These are phyloP conservation scores for Macrotis lagotis DNA, from an alignment of 2,113 vertebrate genomes.

Conservation along the genomic window DNA sequence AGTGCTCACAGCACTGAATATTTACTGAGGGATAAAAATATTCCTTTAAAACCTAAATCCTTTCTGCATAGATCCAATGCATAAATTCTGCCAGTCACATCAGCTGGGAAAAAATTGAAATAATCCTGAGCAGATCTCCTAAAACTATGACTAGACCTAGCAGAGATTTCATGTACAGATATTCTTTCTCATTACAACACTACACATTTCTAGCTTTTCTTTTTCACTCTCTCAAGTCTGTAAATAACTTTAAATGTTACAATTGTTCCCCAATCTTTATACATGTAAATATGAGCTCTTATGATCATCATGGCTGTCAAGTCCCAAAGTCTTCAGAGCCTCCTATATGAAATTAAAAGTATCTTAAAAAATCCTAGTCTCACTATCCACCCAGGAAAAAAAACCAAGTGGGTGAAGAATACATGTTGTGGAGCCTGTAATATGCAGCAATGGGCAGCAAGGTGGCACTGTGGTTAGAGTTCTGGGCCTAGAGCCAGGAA, in stretches of 20 bases:
- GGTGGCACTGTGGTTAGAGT: no score
- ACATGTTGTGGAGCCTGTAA: not conserved
- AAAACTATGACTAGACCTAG: not conserved
- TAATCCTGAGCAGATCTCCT: not conserved
- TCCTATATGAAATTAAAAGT: not conserved
- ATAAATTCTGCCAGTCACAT: not conserved
- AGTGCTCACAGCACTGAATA: not conserved
- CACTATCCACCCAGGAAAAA: not conserved
- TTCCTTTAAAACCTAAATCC: not conserved
- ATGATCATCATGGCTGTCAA: not conserved
- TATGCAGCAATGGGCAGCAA: no score
- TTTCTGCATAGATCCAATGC: not conserved
- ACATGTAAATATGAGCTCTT: not conserved
- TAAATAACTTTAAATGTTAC: not conserved
- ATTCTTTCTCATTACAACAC: not conserved
- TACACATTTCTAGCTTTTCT: not conserved
- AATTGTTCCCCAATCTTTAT: not conserved
- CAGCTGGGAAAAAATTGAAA: not conserved
- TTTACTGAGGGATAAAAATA: constrained; percentile 24
- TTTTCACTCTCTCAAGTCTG: not conserved
- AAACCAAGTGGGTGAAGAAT: not conserved
- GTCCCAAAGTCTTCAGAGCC: not conserved
- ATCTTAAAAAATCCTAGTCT: not conserved
- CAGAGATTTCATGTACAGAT: not conserved
- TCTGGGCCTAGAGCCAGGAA: no score